phyloP scores from a whole-genome alignment of 2,888 invertebrate genomes.

The Agrilus biguttatus region DNA sequence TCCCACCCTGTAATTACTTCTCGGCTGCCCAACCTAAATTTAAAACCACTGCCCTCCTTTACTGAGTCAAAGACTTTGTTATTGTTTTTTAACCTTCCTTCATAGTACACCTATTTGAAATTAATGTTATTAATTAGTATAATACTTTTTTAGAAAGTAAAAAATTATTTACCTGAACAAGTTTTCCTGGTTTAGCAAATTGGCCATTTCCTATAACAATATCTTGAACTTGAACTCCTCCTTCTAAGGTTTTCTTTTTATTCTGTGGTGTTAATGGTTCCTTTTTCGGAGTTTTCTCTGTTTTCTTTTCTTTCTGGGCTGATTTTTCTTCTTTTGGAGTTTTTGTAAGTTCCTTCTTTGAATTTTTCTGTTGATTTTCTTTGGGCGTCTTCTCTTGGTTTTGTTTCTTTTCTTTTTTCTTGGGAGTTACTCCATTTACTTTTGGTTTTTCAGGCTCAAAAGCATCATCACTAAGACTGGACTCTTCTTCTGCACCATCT shows the following conservation, averaged over 20 bases:
- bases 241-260: slow-evolving; percentile 44
- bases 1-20: slow-evolving; percentile 92
- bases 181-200: slow-evolving; percentile 63
- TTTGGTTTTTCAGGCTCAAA: slow-evolving; percentile 20
- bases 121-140: neutral
- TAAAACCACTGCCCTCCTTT: slow-evolving; percentile 65
- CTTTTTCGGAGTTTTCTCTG: slow-evolving; percentile 10
- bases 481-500: slow-evolving; percentile 9
- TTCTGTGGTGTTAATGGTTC: slow-evolving; percentile 11
- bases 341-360: slow-evolving; percentile 16
- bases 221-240: slow-evolving; percentile 75
- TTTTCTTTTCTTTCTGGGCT: slow-evolving; percentile 24
- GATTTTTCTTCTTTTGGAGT: slow-evolving; percentile 15
- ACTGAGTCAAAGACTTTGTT: slow-evolving; percentile 78
- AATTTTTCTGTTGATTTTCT: slow-evolving; percentile 19
- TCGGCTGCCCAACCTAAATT: slow-evolving; percentile 67
- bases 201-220: slow-evolving; percentile 65
- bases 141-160: neutral
- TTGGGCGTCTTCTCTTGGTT: slow-evolving; percentile 14
- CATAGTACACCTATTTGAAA: slow-evolving; percentile 57
- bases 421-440: slow-evolving; percentile 12
- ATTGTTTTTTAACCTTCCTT: slow-evolving; percentile 65
- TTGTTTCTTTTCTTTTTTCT: slow-evolving; percentile 10
- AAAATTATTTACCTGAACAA: slow-evolving; percentile 35
- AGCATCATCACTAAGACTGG: slow-evolving; percentile 13